Percentiles rank a stretch among this genome's conserved stretches.
phyloP scores from a whole-genome alignment of 2,797 vertebrate genomes.

The Leptoclinus maculatus region DNA sequence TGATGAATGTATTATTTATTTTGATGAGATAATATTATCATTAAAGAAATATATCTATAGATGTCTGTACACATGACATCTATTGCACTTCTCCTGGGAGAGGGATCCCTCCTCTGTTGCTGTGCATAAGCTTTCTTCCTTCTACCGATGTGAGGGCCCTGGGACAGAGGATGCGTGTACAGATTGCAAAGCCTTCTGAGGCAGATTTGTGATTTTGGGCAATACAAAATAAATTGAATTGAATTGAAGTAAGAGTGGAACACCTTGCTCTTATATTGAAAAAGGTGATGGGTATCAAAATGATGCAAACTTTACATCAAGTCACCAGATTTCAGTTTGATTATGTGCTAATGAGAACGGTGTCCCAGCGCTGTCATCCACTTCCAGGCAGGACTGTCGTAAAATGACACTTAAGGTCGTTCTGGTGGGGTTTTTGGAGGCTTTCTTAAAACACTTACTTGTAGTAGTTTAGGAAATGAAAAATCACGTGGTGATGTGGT shows the following conservation, averaged over 20 bases:
- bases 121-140: too few species aligned
- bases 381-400: neutral
- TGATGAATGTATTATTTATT: neutral
- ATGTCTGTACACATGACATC: too few species aligned
- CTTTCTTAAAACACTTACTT: neutral
- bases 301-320: neutral
- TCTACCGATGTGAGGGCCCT: too few species aligned
- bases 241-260: neutral
- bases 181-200: too few species aligned
- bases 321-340: conserved; percentile 28
- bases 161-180: too few species aligned
- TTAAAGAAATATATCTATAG: neutral
- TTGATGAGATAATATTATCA: neutral
- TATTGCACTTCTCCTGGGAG: too few species aligned
- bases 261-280: too few species aligned
- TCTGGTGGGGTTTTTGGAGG: neutral
- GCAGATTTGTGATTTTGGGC: too few species aligned
- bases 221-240: too few species aligned
- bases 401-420: neutral
- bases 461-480: neutral
- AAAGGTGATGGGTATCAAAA: neutral
- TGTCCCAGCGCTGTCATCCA: neutral
- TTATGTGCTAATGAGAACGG: conserved; percentile 21
- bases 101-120: too few species aligned
- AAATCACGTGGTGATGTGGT: neutral